Base-by-base conservation (phyloP, 1,140 invertebrate genomes). In the Meteorus sp. region DNA sequence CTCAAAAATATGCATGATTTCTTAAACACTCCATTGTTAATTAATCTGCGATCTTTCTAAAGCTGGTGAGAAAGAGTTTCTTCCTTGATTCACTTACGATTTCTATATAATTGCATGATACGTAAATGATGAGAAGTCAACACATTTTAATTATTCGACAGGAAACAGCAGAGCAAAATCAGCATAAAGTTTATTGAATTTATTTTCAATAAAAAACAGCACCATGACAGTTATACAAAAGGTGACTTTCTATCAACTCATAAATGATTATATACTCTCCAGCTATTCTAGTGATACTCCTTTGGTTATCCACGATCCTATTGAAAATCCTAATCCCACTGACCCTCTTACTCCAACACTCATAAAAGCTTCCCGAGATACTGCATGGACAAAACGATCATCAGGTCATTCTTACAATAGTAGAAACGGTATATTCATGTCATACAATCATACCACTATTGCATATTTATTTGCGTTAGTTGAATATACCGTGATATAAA, bases 401-500 rank as follows among this genome's bases (percentile, higher is more conserved):
- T 25, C 45, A 29, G 45, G 45, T 15, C 22, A 29, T 48, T 25
- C 45, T 13, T 48, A 48, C 20, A 48, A 48, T 48, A 48, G 45
- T 29, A 25, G 11, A 22, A 48, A 13, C 11, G 45, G 45, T 48
- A 48, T 48, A 27, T 19, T 45, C 8, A 45, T 45, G 1, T 9
- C 13, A 17, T 17, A 15, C 5, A n/a, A 27, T 47, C 47, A 50
- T 31, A 33, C 1, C 23, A 50, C 11, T 50, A 35, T 6, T 17
- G 15, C 27, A 17, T 15, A 1, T 23, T 45, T n/a, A 47, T 47
- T 47, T 47, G 3, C 22, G 23, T 8, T 25, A 47, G n/a, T 25
- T 47, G 27, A 47, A 23, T 25, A 15, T 31, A 31, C 27, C 15
- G 29, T 9, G 11, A 50, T 2, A 50, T 13, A 31, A 11, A 31